Evolutionary conservation across 2,888 invertebrate species (phyloP), one percentile per base, ranked within the genome.

Genomic region (Tipula unca): DNA sequence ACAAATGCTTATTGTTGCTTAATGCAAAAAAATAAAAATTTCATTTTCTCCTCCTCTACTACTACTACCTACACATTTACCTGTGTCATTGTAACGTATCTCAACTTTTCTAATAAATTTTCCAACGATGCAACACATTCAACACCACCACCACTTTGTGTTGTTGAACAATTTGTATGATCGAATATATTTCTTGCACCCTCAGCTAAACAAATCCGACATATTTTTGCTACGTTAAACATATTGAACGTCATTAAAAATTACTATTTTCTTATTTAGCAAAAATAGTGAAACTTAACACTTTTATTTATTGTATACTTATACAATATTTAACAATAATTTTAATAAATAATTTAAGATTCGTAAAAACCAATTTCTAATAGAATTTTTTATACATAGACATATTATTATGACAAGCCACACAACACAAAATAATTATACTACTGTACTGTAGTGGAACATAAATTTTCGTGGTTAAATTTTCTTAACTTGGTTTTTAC

Each of bases 21-120:
- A 48, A 17, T 48, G 17, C 48, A 6, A 48, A n/a, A n/a, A n/a
- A 48, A 25, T 25, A 54, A 54, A 85, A 54, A 48, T 42, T 85
- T 85, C n/a, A 69, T 85, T 54, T 86, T 17, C 17, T 69, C 10
- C 48, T 20, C 48, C 13, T 69, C 10, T 4, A n/a, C n/a, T 4
- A n/a, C n/a, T 48, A 17, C 32, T n/a, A n/a, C n/a, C 8, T 69
- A 25, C 69, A 20, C 17, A n/a, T n/a, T 87, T 87, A 87, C 87
- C 85, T 87, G 87, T 85, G 87, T 85, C 87, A 87, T 87, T 14
- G 87, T 87, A 84, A 87, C 87, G 85, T 87, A 87, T 85, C 87
- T 86, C 82, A 87, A 85, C 85, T 87, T 87, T 84, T 87, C 87
- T 14, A 87, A 85, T 85, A 86, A 48, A 35, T 85, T 85, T 36